phyloP scores from a whole-genome alignment of 2,113 vertebrate species.

The Vombatus ursinus region DNA sequence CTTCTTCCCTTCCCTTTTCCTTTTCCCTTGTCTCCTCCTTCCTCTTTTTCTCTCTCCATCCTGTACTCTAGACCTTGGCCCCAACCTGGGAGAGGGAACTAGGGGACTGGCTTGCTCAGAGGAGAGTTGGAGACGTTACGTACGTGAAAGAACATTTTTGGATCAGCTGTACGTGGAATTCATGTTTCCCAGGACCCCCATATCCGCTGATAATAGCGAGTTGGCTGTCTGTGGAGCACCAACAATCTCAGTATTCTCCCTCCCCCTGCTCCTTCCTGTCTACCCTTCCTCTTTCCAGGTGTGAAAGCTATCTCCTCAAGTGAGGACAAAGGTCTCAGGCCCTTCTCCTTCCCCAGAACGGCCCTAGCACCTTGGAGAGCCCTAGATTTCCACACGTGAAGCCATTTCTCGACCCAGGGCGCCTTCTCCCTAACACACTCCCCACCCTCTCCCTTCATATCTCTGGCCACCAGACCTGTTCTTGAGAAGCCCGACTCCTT shows the following conservation, averaged over 20 bases:
- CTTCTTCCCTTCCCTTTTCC: background rate
- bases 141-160: background rate
- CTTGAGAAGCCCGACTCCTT: background rate
- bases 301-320: background rate
- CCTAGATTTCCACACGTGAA: background rate
- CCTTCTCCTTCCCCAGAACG: background rate
- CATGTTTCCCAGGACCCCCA: background rate
- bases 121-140: background rate
- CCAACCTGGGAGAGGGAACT: background rate
- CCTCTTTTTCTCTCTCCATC: background rate
- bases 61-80: background rate
- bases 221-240: background rate
- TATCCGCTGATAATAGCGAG: background rate
- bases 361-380: background rate
- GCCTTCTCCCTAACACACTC: background rate
- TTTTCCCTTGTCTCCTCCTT: background rate
- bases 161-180: background rate
- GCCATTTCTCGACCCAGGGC: background rate
- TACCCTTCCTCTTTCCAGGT: background rate
- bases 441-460: background rate
- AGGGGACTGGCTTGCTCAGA: background rate
- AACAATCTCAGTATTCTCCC: background rate
- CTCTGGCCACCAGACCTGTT: background rate
- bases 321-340: background rate
- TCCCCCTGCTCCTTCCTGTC: background rate